These are phyloP conservation scores for Neotragus pygmaeus DNA, from an alignment of 2,113 vertebrate species.

Conservation along the genomic window DNA sequence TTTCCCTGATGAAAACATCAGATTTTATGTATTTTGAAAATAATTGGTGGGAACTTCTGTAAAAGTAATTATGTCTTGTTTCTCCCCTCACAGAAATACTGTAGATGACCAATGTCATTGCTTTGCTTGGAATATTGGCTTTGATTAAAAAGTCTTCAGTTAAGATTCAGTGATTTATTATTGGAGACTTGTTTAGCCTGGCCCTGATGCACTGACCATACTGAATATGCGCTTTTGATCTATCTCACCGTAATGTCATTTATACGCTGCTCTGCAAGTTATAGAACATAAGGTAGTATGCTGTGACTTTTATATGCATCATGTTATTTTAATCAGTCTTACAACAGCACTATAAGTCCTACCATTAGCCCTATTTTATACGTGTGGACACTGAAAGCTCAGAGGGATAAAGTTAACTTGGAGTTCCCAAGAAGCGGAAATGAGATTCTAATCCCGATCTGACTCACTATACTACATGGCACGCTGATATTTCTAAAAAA, in stretches of 20 bases:
- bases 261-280: background rate
- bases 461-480: background rate
- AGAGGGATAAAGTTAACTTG: background rate
- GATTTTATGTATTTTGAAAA: conserved; percentile 31
- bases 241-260: background rate
- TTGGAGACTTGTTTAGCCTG: background rate
- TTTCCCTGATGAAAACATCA: conserved; percentile 26
- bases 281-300: background rate
- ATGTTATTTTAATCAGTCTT: background rate
- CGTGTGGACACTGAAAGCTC: background rate
- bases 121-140: conserved; percentile 11
- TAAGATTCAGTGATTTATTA: background rate
- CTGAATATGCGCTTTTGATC: background rate
- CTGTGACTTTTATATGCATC: background rate
- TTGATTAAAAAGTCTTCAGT: background rate
- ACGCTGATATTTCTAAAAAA: background rate
- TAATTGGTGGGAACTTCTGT: conserved; percentile 17
- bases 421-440: background rate
- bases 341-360: background rate
- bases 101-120: background rate
- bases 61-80: conserved; percentile 22
- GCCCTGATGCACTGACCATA: background rate
- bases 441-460: background rate
- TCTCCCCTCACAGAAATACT: background rate
- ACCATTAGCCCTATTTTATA: background rate